Evolutionary conservation across 2,797 vertebrate genomes (phyloP).

Genomic region (Ataeniobius toweri): DNA sequence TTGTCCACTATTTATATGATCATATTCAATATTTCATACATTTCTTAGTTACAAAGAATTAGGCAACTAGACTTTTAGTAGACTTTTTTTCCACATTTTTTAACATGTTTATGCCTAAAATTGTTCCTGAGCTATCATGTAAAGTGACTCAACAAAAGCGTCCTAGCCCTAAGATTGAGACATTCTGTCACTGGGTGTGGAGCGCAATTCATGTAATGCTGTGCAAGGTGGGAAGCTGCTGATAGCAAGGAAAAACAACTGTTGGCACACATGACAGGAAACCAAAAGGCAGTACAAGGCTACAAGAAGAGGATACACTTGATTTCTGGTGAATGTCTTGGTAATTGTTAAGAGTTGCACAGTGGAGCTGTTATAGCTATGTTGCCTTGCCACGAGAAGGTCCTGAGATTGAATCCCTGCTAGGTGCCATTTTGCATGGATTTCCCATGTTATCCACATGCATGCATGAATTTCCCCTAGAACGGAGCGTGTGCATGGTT

Average conservation of each 20-base stretch:
- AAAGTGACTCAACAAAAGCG: background rate
- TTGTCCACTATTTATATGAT: background rate
- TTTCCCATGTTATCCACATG: background rate
- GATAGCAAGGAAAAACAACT: constrained; percentile 30
- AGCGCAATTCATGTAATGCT: constrained; percentile 5
- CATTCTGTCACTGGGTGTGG: constrained; percentile 44
- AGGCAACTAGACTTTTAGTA: background rate
- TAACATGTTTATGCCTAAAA: background rate
- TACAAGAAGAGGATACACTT: background rate
- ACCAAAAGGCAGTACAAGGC: background rate
- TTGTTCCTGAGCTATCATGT: background rate
- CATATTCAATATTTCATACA: no score
- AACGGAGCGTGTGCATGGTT: background rate
- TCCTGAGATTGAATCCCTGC: background rate
- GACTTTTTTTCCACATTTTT: no score
- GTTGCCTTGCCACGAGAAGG: background rate
- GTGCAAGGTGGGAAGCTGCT: constrained; percentile 20
- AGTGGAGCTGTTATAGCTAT: background rate
- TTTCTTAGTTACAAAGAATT: background rate
- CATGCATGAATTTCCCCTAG: background rate
- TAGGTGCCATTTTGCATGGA: background rate
- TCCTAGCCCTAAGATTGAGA: constrained; percentile 23
- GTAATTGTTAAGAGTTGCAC: background rate
- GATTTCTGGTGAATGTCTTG: constrained; percentile 3
- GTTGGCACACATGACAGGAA: constrained; percentile 3